Base-by-base conservation (phyloP, 1,140 invertebrate genomes). In the Drosophila quadrilineata region DNA sequence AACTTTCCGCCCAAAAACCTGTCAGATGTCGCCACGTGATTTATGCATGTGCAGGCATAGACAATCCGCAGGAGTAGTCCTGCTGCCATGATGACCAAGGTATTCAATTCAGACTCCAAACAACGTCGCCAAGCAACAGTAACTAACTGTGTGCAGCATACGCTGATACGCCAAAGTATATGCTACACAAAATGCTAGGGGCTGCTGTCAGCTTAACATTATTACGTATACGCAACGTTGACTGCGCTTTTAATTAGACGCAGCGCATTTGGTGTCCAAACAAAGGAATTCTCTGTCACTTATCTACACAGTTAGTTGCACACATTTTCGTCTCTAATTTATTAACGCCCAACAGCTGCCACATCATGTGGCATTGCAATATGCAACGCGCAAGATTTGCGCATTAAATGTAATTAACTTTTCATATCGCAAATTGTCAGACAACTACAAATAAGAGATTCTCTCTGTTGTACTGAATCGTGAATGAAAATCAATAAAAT, bases 21-120 rank as follows among this genome's bases (percentile, higher is more conserved):
- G 69, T 66, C 69, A 72, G 58, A 72, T 62, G 69, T 72, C 65
- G 58, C 69, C 69, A 68, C 41, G 65, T 72, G 69, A 72, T 72
- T 72, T 69, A 72, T 72, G n/a, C n/a, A n/a, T n/a, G 58, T 58
- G 52, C 49, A 60, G 49, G 45, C 31, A 48, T 17, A 29, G 46
- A 41, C 10, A 46, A 8, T 8, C 19, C 14, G 21, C 22, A 31
- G 17, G 22, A 63, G 21, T 8, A 41, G 12, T 12, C 43, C 14
- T 40, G 53, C 31, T 48, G 33, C 49, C 49, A 54, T 57, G 43
- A 59, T 46, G 28, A 65, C 40, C 41, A 26, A 40, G 14, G 38
- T n/a, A n/a, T n/a, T n/a, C n/a, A n/a, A n/a, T n/a, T n/a, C n/a
- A n/a, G n/a, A n/a, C n/a, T n/a, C n/a, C n/a, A n/a, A n/a, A n/a